These are phyloP conservation scores for Tychaedon coryphoeus DNA, from an alignment of 2,113 vertebrate species.

Conservation along the genomic window DNA sequence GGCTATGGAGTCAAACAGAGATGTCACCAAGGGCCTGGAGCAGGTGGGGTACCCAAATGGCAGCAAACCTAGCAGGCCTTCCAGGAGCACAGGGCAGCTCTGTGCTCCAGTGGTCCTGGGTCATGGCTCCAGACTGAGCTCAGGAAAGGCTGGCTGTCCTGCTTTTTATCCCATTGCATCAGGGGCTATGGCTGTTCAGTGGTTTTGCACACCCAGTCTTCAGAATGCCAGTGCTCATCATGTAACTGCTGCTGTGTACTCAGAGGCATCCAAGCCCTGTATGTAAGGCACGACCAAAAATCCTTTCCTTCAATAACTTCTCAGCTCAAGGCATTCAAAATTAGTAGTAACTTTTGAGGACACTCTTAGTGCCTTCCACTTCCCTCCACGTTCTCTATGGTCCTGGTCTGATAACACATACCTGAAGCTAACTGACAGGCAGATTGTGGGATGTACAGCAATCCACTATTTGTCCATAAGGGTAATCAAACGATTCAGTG, in stretches of 20 bases:
- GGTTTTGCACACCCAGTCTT: neutral
- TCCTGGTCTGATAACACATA: neutral
- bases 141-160: neutral
- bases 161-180: neutral
- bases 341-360: neutral
- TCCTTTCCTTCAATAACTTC: neutral
- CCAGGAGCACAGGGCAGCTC: neutral
- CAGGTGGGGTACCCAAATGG: neutral
- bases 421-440: neutral
- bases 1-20: neutral
- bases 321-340: neutral
- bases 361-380: neutral
- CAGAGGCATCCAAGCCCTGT: neutral
- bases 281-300: neutral
- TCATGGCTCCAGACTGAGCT: neutral
- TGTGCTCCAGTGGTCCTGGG: neutral
- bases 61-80: neutral
- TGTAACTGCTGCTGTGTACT: neutral
- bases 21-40: neutral
- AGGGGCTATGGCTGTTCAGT: neutral
- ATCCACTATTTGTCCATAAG: neutral
- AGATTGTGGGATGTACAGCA: neutral
- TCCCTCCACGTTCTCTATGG: neutral
- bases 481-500: neutral
- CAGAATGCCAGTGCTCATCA: neutral